Evolutionary conservation across 2,113 vertebrate genomes (phyloP), one percentile per base, ranked within the genome.

Genomic region (Symphodus melops): DNA sequence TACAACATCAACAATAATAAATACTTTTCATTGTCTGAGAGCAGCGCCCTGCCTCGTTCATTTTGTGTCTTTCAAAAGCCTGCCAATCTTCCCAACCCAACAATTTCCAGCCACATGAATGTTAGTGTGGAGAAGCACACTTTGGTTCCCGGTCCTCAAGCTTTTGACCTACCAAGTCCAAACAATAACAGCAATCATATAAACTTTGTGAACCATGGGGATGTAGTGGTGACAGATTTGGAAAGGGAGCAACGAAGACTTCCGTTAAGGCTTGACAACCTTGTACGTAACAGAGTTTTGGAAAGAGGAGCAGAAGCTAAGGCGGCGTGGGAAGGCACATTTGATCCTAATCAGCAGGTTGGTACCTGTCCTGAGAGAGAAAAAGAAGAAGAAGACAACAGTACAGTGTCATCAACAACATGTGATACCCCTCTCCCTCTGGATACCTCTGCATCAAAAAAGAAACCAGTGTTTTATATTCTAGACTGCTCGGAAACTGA

Each of bases 401-500:
- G 83, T 37, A 93, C 94, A 41, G 58, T 92, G 42, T 94, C 92
- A 42, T 94, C 95, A 36, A 94, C 94, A 20, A 93, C 93, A 80
- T 94, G 91, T 3, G 85, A 90, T 42, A 95, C 94, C 1, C 86
- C 88, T 0, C 52, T 91, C 37, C 95, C 96, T 9, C 39, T 93
- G 55, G 95, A 95, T 70, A 93, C 92, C 16, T 92, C 93, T 1
- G 62, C 89, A 62, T 95, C 94, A 79, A 92, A 84, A 62, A 94
- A 91, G 87, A 96, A 95, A 21, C 81, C 93, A 1, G 0, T 70
- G 62, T 90, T 95, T 54, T 94, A 88, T 17, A 57, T 95, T 42
- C 3, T 90, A 13, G 94, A 94, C 86, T 94, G 90, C 83, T 96
- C 96, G 0, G 97, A 98, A 72, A 95, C 96, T 0, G 96, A 98